Evolutionary conservation across 2,888 invertebrate species (phyloP).

Genomic region (Orthosia gracilis): DNA sequence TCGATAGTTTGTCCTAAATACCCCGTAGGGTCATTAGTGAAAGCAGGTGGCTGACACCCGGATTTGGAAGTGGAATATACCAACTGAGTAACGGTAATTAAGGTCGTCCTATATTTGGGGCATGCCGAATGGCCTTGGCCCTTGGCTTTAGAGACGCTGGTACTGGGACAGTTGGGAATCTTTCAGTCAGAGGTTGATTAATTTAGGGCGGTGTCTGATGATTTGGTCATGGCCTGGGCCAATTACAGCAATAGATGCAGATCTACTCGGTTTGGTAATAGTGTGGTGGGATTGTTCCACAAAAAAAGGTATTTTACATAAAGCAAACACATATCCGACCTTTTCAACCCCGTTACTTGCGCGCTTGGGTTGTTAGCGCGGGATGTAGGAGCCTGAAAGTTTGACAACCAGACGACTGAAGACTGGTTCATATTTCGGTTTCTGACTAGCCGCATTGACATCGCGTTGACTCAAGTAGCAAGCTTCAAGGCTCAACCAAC

Average conservation of each 20-base stretch:
- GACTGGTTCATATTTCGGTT: too few relatives aligned
- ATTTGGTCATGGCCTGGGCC: neutral
- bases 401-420: too few relatives aligned
- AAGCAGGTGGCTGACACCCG: slow-evolving; percentile 7
- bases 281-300: too few relatives aligned
- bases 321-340: too few relatives aligned
- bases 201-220: neutral
- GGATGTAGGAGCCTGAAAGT: too few relatives aligned
- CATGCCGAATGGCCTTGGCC: slow-evolving; percentile 23
- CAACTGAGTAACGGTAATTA: slow-evolving; percentile 15
- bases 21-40: slow-evolving; percentile 8
- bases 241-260: neutral
- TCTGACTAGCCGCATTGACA: too few relatives aligned
- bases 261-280: too few relatives aligned
- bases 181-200: neutral
- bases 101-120: slow-evolving; percentile 24
- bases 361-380: too few relatives aligned
- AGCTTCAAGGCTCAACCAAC: slow-evolving; percentile 63
- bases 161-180: neutral
- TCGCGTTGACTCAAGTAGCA: neutral
- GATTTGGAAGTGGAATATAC: slow-evolving; percentile 13
- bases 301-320: too few relatives aligned
- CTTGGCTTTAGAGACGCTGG: neutral
- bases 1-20: neutral
- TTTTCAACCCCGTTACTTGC: too few relatives aligned